These are phyloP conservation scores for Nephila pilipes DNA, from an alignment of 1,140 invertebrate species.

Conservation along the genomic window DNA sequence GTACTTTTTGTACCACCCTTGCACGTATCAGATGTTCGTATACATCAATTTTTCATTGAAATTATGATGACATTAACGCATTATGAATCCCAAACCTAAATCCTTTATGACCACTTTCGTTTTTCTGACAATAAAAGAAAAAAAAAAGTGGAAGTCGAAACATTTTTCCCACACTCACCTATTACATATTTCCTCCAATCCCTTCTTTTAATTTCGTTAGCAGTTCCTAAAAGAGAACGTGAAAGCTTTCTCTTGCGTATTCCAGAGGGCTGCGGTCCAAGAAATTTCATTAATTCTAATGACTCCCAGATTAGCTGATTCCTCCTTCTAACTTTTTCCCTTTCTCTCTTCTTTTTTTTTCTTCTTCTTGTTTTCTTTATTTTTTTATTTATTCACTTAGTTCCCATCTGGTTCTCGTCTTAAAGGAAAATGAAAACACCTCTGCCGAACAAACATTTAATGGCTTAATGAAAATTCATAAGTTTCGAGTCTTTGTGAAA, in stretches of 20 bases:
- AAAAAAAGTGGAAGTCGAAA: neutral
- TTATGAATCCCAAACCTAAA: neutral
- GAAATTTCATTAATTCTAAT: constrained; percentile 57
- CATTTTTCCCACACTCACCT: neutral
- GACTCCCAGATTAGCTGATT: constrained; percentile 43
- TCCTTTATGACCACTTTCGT: neutral
- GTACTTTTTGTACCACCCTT: too few species aligned
- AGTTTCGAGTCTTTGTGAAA: neutral
- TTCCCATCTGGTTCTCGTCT: constrained; percentile 14
- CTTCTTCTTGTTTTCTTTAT: neutral
- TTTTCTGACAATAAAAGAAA: neutral
- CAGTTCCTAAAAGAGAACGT: neutral
- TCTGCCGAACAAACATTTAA: constrained; percentile 43
- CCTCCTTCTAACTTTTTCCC: neutral
- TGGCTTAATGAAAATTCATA: constrained; percentile 60
- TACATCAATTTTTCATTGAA: neutral
- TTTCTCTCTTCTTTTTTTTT: neutral
- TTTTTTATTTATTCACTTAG: constrained; percentile 12
- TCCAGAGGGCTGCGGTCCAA: too few species aligned
- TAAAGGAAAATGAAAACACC: constrained; percentile 27
- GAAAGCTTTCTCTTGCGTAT: neutral
- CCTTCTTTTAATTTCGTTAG: constrained; percentile 37
- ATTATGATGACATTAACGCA: neutral
- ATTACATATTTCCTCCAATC: constrained; percentile 16
- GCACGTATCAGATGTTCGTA: too few species aligned